Conservation (phyloP, 2,113 vertebrate species). For the Crypturellus undulatus region DNA sequence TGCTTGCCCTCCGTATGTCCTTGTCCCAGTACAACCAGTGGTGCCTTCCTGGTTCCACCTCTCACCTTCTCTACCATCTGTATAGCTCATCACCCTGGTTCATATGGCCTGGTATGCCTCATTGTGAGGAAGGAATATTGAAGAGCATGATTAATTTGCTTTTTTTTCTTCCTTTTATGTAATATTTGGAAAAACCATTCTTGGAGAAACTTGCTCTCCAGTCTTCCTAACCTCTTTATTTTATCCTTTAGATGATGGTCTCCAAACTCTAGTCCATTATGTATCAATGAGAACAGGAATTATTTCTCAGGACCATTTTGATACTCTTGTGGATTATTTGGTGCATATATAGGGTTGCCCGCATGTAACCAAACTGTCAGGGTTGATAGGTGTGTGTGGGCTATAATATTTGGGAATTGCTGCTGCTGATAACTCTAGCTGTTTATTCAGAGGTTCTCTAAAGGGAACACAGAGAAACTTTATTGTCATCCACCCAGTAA, state of each 20-base stretch:
- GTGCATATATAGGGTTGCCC: no score
- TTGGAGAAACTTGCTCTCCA: rapidly evolving
- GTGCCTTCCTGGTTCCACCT: neutral
- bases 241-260: neutral
- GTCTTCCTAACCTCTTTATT: neutral
- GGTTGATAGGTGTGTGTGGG: neutral
- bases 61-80: neutral
- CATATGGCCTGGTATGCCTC: neutral
- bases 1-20: neutral
- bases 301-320: neutral
- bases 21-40: neutral
- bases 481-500: neutral
- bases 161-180: neutral
- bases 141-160: neutral
- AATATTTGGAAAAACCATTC: neutral
- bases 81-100: neutral
- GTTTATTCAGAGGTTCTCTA: neutral
- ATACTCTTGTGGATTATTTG: neutral
- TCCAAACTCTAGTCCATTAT: neutral
- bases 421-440: neutral
- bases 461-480: neutral
- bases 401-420: neutral
- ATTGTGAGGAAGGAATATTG: neutral
- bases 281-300: neutral
- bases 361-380: neutral